These are phyloP conservation scores for Tachina grossa DNA, from an alignment of 2,888 invertebrate species.

Conservation along the genomic window DNA sequence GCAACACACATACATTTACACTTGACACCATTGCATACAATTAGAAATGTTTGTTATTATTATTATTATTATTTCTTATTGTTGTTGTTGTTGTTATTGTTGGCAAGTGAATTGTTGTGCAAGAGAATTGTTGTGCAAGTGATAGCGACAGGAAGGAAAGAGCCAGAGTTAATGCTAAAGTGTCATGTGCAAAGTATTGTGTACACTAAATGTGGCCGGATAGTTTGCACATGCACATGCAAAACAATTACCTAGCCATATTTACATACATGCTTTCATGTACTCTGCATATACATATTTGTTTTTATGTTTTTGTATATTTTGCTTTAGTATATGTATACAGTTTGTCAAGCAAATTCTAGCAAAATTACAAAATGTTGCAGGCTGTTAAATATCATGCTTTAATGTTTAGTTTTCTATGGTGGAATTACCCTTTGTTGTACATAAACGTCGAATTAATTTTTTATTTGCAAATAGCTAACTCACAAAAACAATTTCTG, in stretches of 20 bases:
- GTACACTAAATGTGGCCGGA: conserved; percentile 36
- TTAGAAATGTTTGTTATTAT: conserved; percentile 40
- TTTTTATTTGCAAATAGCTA: too few species aligned
- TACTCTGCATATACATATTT: background rate
- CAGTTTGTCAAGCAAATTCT: background rate
- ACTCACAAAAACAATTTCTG: too few species aligned
- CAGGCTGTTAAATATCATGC: too few species aligned
- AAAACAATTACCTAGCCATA: conserved; percentile 42
- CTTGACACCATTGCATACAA: conserved; percentile 67
- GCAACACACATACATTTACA: conserved; percentile 61
- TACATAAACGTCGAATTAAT: too few species aligned
- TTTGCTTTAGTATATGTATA: conserved; percentile 3
- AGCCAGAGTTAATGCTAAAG: background rate
- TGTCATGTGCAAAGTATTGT: conserved; percentile 44
- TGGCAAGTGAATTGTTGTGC: conserved; percentile 3
- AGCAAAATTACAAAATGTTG: background rate
- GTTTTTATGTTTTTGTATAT: background rate
- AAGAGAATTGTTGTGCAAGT: background rate
- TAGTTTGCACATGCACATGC: conserved; percentile 44
- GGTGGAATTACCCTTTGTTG: too few species aligned
- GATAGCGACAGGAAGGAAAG: background rate
- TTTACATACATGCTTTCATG: conserved; percentile 1
- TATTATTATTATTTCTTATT: conserved; percentile 4
- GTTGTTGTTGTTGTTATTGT: conserved; percentile 2
- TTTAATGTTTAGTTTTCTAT: too few species aligned